These are phyloP conservation scores for Cheilosia urbana DNA, from an alignment of 2,888 invertebrate species.

Conservation along the genomic window DNA sequence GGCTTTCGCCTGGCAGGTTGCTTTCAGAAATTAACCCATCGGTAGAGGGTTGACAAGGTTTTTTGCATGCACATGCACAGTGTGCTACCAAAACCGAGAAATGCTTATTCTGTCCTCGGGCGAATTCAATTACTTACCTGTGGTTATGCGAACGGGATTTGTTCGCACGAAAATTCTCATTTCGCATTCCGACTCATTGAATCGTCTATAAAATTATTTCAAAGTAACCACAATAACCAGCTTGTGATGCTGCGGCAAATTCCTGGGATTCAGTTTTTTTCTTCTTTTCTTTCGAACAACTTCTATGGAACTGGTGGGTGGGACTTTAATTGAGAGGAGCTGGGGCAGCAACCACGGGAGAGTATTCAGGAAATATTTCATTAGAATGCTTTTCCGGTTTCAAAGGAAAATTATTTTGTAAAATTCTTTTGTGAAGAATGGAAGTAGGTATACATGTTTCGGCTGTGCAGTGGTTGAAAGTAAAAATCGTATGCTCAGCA, in stretches of 20 bases:
- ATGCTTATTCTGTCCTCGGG: background rate
- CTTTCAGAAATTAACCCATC: constrained; percentile 38
- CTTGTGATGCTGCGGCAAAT: constrained; percentile 34
- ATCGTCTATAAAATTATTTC: constrained; percentile 65
- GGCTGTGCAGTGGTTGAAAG: background rate
- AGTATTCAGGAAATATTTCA: constrained; percentile 67
- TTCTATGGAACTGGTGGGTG: background rate
- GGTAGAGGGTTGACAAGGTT: background rate
- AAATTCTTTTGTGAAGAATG: constrained; percentile 36
- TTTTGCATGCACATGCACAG: background rate
- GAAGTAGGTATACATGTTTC: background rate
- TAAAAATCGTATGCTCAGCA: constrained; percentile 34
- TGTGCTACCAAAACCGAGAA: background rate
- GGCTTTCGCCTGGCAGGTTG: constrained; percentile 7
- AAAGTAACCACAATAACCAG: constrained; percentile 48
- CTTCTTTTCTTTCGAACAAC: constrained; percentile 9
- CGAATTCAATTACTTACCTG: constrained; percentile 48
- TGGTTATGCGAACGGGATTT: constrained; percentile 44
- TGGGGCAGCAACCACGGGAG: constrained; percentile 28
- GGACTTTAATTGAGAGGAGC: constrained; percentile 55
- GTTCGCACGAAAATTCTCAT: constrained; percentile 6
- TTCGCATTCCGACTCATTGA: constrained; percentile 65
- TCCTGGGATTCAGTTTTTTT: constrained; percentile 19
- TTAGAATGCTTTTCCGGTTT: constrained; percentile 50
- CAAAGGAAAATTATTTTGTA: constrained; percentile 60